Evolutionary conservation across 2,797 vertebrate genomes (phyloP), one percentile per base, ranked within the genome.

Genomic region (Hafferia zeledoni): DNA sequence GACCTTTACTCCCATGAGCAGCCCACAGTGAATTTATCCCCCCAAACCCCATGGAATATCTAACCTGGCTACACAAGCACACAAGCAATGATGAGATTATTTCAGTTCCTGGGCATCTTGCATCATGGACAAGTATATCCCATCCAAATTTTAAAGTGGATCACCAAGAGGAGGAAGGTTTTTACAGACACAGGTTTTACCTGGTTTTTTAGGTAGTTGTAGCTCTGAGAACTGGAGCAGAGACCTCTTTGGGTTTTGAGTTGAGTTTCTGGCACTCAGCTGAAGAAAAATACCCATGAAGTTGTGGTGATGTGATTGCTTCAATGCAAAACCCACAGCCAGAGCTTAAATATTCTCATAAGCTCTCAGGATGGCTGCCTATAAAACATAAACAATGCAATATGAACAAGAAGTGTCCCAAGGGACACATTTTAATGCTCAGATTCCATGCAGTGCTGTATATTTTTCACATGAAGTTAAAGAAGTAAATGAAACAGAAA

Each of bases 371-470:
- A 75, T 97, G 91, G 59, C 95, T 97, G 95, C 91, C 78, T 79
- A n/a, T 77, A 72, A 96, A 96, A 92, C 30, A 93, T 33, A 94
- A 96, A 82, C 83, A 80, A 87, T 87, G 91, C 79, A 76, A 91
- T 95, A 95, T 90, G 80, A 94, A 59, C 90, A 91, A 96, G 83
- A 94, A 95, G 77, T 49, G 81, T 95, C 90, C 93, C 89, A 91
- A 70, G 89, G 84, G 94, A 86, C 93, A 93, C 89, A 96, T 97
- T 97, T 97, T 97, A 97, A 97, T 97, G 84, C 52, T 90, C 35
- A 78, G 43, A 83, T 93, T 94, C 95, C 89, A 86, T 83, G 94
- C 85, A 95, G 71, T 50, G 27, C 63, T 33, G 64, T 92, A 64
- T 89, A 81, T 95, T 96, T 97, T 97, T 92, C 94, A 96, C 37